Conservation (phyloP, 2,888 invertebrate species). For the Eilema caniola region DNA sequence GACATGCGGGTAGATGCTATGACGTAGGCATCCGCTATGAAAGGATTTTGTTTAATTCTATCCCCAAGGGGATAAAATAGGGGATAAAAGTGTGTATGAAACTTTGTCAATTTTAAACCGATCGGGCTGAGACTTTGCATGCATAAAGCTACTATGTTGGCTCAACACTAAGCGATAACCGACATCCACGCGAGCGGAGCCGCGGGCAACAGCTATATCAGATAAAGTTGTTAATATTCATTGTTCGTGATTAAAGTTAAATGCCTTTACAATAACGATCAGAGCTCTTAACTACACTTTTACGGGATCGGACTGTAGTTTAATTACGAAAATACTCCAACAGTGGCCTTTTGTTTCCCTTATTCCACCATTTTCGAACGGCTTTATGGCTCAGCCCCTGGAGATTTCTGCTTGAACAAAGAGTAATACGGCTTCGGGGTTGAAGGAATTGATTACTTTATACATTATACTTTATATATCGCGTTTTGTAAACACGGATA, state of each 20-base stretch:
- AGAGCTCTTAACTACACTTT: neutral
- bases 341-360: neutral
- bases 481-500: no score
- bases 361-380: neutral
- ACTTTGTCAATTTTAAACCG: no score
- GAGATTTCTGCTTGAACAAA: neutral
- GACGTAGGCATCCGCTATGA: no score
- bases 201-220: no score
- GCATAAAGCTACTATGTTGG: no score
- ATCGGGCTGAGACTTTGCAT: no score
- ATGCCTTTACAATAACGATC: neutral
- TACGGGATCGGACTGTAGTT: neutral
- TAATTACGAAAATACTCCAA: neutral
- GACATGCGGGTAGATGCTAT: no score
- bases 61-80: no score
- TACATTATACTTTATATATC: neutral
- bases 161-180: no score
- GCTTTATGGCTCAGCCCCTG: slow-evolving; percentile 1
- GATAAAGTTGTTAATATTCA: neutral
- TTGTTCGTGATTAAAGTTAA: neutral
- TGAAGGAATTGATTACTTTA: neutral
- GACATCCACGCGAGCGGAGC: no score
- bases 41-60: no score
- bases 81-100: no score
- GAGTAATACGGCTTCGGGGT: slow-evolving; percentile 3